Base-by-base conservation (phyloP, 2,888 invertebrate genomes). In the Synanthedon tipuliformis region DNA sequence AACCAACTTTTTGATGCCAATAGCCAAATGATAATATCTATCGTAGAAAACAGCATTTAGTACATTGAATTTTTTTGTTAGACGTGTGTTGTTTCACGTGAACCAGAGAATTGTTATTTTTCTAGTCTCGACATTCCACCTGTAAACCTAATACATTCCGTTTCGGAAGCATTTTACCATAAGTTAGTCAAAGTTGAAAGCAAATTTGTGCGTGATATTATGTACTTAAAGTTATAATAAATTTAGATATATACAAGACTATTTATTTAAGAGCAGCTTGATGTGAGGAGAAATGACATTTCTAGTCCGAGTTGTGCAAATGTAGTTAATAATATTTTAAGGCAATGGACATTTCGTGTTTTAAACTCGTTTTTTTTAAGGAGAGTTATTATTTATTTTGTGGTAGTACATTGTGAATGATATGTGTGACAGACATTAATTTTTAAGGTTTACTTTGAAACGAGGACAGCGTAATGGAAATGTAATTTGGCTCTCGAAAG, bases 201-300 rank as follows among this genome's bases (percentile, higher is more conserved):
- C 60, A 69, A 71, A 65, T 69, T 72, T 63, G 69, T 70, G 73
- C 75, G 81, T 83, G 82, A 84, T 84, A 83, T 83, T 82, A 45
- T 45, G 48, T 45, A 82, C 75, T 59, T 81, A 77, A 77, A 68
- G 57, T 69, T 66, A 61, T 62, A 64, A 69, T 68, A 67, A 64
- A 58, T 68, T 69, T 45, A 45, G 68, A 55, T 54, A 64, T 59
- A 45, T 34, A 53, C 60, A 67, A 66, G 60, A 61, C 56, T 66
- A 66, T 67, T 69, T 69, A 65, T 70, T 70, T 75, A 78, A 73
- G 67, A 61, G 56, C 57, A 53, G 72, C 74, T 80, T 81, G 45
- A 13, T 64, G 64, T 70, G 68, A 61, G 61, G 52, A 54, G 58
- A 60, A 57, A 57, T 58, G 59, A 61, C 57, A 60, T 67, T 61